A percentile compares a stretch with the other conserved stretches of the same genome.
These are phyloP conservation scores for Oenanthe oenanthe DNA, from an alignment of 2,113 vertebrate species.

Conservation along the genomic window DNA sequence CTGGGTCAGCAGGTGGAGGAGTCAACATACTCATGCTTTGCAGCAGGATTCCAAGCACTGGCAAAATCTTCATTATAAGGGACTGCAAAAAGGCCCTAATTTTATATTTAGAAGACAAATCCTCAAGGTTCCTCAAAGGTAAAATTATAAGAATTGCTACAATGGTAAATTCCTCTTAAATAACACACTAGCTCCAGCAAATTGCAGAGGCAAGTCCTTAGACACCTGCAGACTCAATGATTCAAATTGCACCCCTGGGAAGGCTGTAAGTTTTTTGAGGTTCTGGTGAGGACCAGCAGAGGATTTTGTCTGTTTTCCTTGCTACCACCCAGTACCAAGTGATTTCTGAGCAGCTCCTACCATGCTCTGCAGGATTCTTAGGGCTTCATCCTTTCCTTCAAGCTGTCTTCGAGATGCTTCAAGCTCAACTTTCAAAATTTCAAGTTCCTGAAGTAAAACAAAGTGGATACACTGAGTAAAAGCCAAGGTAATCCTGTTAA, in stretches of 20 bases:
- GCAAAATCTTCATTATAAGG: not conserved
- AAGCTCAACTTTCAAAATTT: slow-evolving; percentile 85
- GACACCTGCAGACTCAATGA: not conserved
- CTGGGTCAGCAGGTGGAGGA: not conserved
- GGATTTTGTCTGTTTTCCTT: not conserved
- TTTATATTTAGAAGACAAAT: not conserved
- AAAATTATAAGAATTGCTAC: not conserved
- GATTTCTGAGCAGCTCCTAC: slow-evolving; percentile 68
- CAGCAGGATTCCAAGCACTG: not conserved
- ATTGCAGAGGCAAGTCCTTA: not conserved
- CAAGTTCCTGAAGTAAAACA: slow-evolving; percentile 77
- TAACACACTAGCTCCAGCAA: not conserved
- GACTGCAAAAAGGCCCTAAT: not conserved
- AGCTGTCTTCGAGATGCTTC: slow-evolving; percentile 88
- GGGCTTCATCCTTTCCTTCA: slow-evolving; percentile 92
- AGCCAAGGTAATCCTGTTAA: not conserved
- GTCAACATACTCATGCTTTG: not conserved
- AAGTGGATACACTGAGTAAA: not conserved
- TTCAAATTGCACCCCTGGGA: not conserved
- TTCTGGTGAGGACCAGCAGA: not conserved
- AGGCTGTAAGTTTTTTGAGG: not conserved
- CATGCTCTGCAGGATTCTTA: slow-evolving; percentile 92
- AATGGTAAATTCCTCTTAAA: not conserved
- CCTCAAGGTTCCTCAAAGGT: not conserved
- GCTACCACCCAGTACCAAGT: not conserved